Percentiles rank a stretch among this genome's conserved stretches.
Conservation (phyloP, 1,140 invertebrate species). For the Brachionus koreanus region DNA sequence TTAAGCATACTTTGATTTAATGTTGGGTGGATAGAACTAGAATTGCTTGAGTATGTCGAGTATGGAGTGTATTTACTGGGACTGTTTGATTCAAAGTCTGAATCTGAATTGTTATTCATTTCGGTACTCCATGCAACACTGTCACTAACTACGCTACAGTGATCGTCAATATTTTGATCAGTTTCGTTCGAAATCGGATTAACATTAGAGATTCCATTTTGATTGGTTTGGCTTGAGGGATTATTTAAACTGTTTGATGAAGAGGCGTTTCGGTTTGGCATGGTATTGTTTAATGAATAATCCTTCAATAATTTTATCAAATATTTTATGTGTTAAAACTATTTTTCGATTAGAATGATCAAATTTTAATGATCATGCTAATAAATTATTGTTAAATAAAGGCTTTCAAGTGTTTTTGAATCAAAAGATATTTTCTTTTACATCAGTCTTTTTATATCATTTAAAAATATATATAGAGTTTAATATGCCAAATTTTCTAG, state of each 20-base stretch:
- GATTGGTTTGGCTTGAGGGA: not conserved
- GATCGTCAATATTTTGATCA: slow-evolving; percentile 34
- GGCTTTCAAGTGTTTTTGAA: no score
- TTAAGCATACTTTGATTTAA: slow-evolving; percentile 39
- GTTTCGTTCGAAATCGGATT: not conserved
- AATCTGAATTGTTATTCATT: slow-evolving; percentile 36
- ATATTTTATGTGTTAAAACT: no score
- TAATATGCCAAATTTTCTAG: no score
- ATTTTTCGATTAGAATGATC: no score
- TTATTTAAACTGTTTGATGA: slow-evolving; percentile 18
- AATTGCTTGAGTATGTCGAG: slow-evolving; percentile 39
- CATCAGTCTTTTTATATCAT: no score
- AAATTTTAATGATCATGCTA: no score
- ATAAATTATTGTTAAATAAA: no score
- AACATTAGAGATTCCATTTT: not conserved
- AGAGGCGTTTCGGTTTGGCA: not conserved
- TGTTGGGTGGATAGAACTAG: not conserved
- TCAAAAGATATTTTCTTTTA: no score
- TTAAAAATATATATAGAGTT: no score
- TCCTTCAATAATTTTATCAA: not conserved
- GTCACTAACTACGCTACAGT: slow-evolving; percentile 34
- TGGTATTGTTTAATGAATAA: slow-evolving; percentile 4
- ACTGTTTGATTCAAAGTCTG: slow-evolving; percentile 43
- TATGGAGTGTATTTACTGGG: slow-evolving; percentile 42
- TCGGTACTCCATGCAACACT: slow-evolving; percentile 40